Base-by-base conservation (phyloP, 35 echinoderm and acorn worm species). In the Lytechinus variegatus region DNA sequence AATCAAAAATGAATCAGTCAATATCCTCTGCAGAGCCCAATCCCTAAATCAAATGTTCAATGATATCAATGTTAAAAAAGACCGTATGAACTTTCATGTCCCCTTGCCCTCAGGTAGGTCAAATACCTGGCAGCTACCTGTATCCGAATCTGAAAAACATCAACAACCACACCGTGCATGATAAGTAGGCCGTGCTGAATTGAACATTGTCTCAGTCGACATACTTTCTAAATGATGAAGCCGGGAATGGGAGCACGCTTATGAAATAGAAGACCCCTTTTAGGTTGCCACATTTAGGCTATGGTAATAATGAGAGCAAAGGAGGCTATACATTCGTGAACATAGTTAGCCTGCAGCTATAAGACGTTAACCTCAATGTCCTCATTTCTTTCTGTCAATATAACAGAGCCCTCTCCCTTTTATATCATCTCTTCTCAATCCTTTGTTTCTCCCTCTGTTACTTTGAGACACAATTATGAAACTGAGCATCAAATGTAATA, bases 161-260 rank as follows among this genome's bases (percentile, higher is more conserved):
- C 66, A 79, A 79, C 66, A 79, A 79, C 66, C 66, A 24, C 19
- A 79, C 19, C 19, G 19, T 5, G 21, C 66, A 79, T 24, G 16
- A 79, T 19, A 79, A 6, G 66, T 79, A 79, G 66, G 66, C 66
- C 66, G 21, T 24, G 66, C 6, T 24, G 66, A 79, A 79, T 79
- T 79, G 66, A 79, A 79, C 66, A 79, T 79, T 79, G 66, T 79
- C 19, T 79, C 66, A 79, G 66, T 79, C n/a, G 66, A n/a, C 66
- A 79, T 79, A 79, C 16, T 79, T 79, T 79, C 66, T 24, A 79
- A 79, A 79, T 79, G 66, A 79, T 79, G 66, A 79, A 79, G 66
- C 66, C 66, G 4, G 66, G 66, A 79, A 79, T 79, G 66, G 66
- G 66, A 79, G 66, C 66, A 79, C n/a, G 66, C 66, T 79, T 79